Evolutionary conservation across 2,113 vertebrate species (phyloP), one percentile per base, ranked within the genome.

Genomic region (Mola mola): DNA sequence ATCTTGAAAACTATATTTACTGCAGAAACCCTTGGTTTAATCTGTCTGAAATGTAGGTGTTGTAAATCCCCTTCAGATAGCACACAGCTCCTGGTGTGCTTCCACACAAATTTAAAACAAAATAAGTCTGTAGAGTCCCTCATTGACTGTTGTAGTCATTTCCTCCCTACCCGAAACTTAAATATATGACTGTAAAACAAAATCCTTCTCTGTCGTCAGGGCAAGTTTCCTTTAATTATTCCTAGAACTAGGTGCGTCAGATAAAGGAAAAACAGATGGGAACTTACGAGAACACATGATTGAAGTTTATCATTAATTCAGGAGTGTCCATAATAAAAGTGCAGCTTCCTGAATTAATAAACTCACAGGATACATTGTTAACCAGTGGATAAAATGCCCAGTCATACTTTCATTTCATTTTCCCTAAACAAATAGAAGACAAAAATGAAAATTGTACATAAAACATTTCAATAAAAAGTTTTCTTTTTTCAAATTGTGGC

Each of bases 261-360:
- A 13, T 43, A 2, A 50, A 8, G 58, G 31, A 60, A 62, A 50
- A n/a, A n/a, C n/a, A 16, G 38, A 29, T 2, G 28, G 28, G n/a
- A n/a, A n/a, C n/a, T n/a, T n/a, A n/a, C n/a, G n/a, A n/a, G n/a
- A n/a, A n/a, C n/a, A n/a, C n/a, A n/a, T n/a, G n/a, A n/a, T 7
- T 40, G n/a, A 40, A 6, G 15, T 6, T 8, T 17, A 38, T 9
- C n/a, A 3, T n/a, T 16, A 7, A 8, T 40, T n/a, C 33, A 57
- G 44, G 56, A 48, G 63, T 5, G 21, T 9, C 37, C 12, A 16
- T 69, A 28, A 71, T 61, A 59, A 79, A 85, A 70, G n/a, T 2
- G 8, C 8, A 48, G 71, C 66, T 74, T 81, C 77, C 64, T 62
- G 42, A 66, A 77, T 5, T 5, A n/a, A n/a, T n/a, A n/a, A n/a